Conservation (phyloP, 2,888 invertebrate species). For the Rhamnusium bicolor region DNA sequence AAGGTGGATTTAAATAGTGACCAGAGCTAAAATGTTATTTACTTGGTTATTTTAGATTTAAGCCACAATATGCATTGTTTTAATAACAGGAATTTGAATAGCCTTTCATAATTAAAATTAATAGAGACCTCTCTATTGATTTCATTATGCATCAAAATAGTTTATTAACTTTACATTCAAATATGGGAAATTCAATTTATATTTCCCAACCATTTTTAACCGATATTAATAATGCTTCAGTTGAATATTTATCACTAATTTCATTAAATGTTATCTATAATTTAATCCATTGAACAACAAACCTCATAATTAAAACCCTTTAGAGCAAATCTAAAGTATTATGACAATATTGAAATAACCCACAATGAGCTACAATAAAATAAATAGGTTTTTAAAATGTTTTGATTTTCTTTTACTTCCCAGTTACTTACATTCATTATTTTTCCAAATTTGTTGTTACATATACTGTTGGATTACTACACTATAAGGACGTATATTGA, state of each 20-base stretch:
- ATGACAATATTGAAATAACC: background rate
- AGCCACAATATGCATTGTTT: conserved; percentile 65
- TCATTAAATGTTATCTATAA: conserved; percentile 43
- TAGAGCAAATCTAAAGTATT: conserved; percentile 11
- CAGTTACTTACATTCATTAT: too few relatives aligned
- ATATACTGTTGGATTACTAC: too few relatives aligned
- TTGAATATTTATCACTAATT: conserved; percentile 41
- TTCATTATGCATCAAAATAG: conserved; percentile 59
- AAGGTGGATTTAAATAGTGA: conserved; percentile 57
- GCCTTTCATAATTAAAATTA: conserved; percentile 66
- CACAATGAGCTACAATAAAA: too few relatives aligned
- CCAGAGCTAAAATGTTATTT: conserved; percentile 62
- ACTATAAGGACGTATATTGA: too few relatives aligned
- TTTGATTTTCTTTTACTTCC: too few relatives aligned
- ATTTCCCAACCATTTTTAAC: conserved; percentile 44
- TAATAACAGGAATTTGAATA: conserved; percentile 65
- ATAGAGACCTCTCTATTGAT: conserved; percentile 66
- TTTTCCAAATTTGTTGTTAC: too few relatives aligned
- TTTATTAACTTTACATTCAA: conserved; percentile 51
- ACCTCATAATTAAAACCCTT: background rate
- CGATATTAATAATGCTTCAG: conserved; percentile 41
- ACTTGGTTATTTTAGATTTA: conserved; percentile 63
- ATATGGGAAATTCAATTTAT: conserved; percentile 49
- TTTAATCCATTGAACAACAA: conserved; percentile 32
- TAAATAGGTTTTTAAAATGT: too few relatives aligned